Evolutionary conservation across 2,797 vertebrate species (phyloP), one percentile per base, ranked within the genome.

Genomic region (Gymnothorax javanicus): DNA sequence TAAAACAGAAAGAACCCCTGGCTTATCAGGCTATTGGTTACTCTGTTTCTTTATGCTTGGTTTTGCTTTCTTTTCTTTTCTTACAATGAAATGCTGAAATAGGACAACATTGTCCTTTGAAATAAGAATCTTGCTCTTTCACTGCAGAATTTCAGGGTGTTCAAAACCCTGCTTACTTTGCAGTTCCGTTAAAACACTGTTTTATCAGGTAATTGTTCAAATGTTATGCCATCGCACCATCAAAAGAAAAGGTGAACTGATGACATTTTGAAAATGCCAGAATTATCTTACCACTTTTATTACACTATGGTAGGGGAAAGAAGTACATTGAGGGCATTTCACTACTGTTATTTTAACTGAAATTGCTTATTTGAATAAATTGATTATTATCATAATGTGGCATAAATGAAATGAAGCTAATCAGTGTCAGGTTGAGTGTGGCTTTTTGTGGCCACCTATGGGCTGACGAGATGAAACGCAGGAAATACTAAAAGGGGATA

Each of bases 251-350:
- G 96, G 96, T 97, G 95, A 97, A 95, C 95, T 95, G 95, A 95
- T 97, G 96, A 95, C 96, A 96, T 97, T 90, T 97, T 96, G 94
- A 94, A 97, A 97, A 97, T 97, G 96, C 96, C 96, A 96, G 96
- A 96, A 96, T 96, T 96, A 96, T 96, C 95, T 96, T 96, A 96
- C 96, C 95, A 95, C 95, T 96, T 96, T 97, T 96, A 96, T 97
- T 97, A 96, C 94, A 96, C 95, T 95, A 96, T 96, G 95, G 96
- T 96, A 95, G 96, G 89, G 85, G 8, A 56, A 88, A 85, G 73
- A 73, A 77, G 87, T 95, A 94, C 93, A 93, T 96, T 95, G 94
- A 90, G 94, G 95, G 94, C 95, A 94, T 96, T 96, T 93, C 91
- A 87, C 95, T 93, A 94, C 94, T 96, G 96, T 96, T 95, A 96